A percentile compares a stretch with the other conserved stretches of the same genome.
Conservation (phyloP, 2,888 invertebrate species). For the Spisula solida region DNA sequence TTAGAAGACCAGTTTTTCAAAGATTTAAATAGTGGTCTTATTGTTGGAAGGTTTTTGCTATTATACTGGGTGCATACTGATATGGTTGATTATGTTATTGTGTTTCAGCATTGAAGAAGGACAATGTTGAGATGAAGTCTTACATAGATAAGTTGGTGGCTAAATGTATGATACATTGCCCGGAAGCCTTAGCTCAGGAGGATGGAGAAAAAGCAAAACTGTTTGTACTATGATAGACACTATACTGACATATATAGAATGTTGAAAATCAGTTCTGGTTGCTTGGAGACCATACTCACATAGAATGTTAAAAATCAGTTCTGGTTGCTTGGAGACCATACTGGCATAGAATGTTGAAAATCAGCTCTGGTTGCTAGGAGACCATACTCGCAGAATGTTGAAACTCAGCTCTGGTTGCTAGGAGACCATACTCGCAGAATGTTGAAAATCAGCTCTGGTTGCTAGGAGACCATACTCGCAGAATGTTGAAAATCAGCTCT, state of each 20-base stretch:
- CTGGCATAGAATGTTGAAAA: no score
- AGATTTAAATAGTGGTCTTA: no score
- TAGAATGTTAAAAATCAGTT: not conserved
- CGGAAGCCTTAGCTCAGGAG: constrained; percentile 83
- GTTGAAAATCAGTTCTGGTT: not conserved
- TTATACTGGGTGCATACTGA: no score
- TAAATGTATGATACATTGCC: constrained; percentile 84
- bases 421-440: no score
- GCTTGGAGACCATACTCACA: not conserved
- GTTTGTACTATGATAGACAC: constrained; percentile 57
- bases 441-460: not conserved
- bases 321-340: not conserved
- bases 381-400: no score
- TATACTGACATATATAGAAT: not conserved
- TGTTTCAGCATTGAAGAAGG: constrained; percentile 80
- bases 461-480: no score
- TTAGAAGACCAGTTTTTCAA: no score
- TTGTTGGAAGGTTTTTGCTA: no score
- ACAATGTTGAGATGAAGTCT: constrained; percentile 84
- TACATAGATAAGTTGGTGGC: constrained; percentile 86
- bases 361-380: no score
- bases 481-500: not conserved
- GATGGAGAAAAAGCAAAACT: constrained; percentile 68
- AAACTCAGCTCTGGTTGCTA: not conserved
- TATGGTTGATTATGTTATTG: not conserved